A percentile compares a stretch with the other conserved stretches of the same genome.
phyloP scores from a whole-genome alignment of 2,797 vertebrate species.

The Cuniculus paca region DNA sequence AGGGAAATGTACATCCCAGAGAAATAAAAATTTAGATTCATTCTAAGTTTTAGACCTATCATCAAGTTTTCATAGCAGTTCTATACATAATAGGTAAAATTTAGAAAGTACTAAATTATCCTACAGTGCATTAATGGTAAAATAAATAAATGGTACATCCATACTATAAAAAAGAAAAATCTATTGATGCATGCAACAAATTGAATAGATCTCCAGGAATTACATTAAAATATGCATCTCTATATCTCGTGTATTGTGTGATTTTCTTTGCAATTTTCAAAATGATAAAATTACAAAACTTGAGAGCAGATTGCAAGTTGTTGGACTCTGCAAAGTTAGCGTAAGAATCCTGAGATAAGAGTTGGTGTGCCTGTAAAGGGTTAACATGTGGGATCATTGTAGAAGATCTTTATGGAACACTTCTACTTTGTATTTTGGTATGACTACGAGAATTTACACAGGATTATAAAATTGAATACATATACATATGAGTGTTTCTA shows the following conservation, averaged over 20 bases:
- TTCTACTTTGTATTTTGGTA: conserved; percentile 40
- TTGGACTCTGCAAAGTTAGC: neutral
- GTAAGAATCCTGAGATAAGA: neutral
- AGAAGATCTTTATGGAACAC: neutral
- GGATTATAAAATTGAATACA: conserved; percentile 6
- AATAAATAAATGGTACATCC: neutral
- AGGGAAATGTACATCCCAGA: conserved; percentile 28
- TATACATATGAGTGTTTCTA: neutral
- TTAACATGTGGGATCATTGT: neutral
- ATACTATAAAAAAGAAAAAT: neutral
- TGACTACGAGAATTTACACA: conserved; percentile 35
- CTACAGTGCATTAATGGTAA: neutral
- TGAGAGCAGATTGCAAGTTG: neutral
- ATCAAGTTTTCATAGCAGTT: conserved; percentile 56
- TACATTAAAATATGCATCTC: neutral
- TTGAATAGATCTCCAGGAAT: conserved; percentile 28
- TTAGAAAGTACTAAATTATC: conserved; percentile 55
- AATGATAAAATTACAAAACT: conserved; percentile 50
- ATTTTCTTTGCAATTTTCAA: conserved; percentile 44
- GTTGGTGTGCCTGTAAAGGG: conserved; percentile 7
- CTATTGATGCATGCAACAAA: neutral
- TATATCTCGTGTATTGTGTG: neutral
- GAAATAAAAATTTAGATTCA: conserved; percentile 49
- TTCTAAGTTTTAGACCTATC: neutral
- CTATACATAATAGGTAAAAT: conserved; percentile 35